These are phyloP conservation scores for Esperia sulphurella DNA, from an alignment of 2,888 invertebrate genomes.

Conservation along the genomic window DNA sequence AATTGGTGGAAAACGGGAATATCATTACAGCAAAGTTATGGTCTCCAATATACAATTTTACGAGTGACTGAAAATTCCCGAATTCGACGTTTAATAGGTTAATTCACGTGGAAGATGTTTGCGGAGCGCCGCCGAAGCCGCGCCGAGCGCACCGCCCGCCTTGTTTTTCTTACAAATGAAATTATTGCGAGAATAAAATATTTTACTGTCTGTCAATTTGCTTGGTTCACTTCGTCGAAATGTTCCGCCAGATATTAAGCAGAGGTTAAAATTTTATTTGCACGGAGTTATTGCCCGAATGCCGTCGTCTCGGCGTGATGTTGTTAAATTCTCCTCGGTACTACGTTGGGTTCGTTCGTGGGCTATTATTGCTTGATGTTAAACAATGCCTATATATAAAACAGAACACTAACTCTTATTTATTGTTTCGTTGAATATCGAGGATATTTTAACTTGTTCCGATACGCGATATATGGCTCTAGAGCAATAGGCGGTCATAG, in stretches of 20 bases:
- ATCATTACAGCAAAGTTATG: slow-evolving; percentile 2
- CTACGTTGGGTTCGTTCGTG: slow-evolving; percentile 46
- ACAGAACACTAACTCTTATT: slow-evolving; percentile 51
- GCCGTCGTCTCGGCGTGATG: slow-evolving; percentile 47
- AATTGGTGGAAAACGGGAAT: slow-evolving; percentile 2
- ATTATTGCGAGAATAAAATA: slow-evolving; percentile 76
- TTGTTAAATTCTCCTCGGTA: slow-evolving; percentile 49
- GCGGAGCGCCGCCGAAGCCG: slow-evolving; percentile 39
- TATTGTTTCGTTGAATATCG: slow-evolving; percentile 41
- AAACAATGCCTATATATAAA: slow-evolving; percentile 67
- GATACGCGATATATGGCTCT: not conserved
- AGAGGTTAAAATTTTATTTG: slow-evolving; percentile 78
- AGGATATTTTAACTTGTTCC: slow-evolving; percentile 7
- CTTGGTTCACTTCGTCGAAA: slow-evolving; percentile 51
- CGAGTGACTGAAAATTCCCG: slow-evolving; percentile 54
- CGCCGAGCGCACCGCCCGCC: slow-evolving; percentile 25
- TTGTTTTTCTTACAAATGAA: slow-evolving; percentile 76
- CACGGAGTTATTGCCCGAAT: slow-evolving; percentile 57
- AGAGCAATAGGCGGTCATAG: not conserved
- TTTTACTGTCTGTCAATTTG: slow-evolving; percentile 78
- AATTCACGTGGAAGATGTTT: slow-evolving; percentile 72
- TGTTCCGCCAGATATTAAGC: slow-evolving; percentile 69
- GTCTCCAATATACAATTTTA: slow-evolving; percentile 42
- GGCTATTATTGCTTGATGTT: slow-evolving; percentile 57
- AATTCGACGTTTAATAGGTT: slow-evolving; percentile 68